Evolutionary conservation across 1,140 invertebrate genomes (phyloP), one percentile per base, ranked within the genome.

Genomic region (Pseudomyrmex gracilis): DNA sequence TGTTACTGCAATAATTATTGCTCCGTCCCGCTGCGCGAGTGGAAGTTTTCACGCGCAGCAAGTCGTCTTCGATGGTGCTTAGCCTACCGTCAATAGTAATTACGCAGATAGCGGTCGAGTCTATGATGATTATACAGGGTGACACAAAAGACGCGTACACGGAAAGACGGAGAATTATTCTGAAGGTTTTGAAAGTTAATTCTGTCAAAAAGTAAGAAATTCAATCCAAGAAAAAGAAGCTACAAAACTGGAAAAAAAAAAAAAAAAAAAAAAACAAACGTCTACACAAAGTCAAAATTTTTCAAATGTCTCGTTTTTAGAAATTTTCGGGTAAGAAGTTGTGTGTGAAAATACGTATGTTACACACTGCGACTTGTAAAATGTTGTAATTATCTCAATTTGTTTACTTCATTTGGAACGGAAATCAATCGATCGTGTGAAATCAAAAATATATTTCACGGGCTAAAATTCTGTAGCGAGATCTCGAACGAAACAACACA

Each of bases 11-110:
- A 58, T 70, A 80, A 70, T 80, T 80, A 80, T 58, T 43, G 70
- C 70, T 70, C 34, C 34, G 49, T n/a, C 2, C 10, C 15, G 9
- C 15, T 60, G 13, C 20, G 73, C 34, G 9, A 78, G 10, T 80
- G 34, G 74, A 78, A 22, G 5, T 78, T 78, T 80, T 80, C 20
- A 20, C 43, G 17, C 34, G 24, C 61, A 43, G 17, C 20, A 45
- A 53, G n/a, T 13, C 47, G 34, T 43, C 76, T 80, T 70, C 53
- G 53, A 58, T 70, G 15, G 43, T 57, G 53, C 64, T 68, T 47
- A 80, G 64, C 5, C 51, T 78, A 22, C 64, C 76, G n/a, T 70
- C 22, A 70, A 58, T 76, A 58, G 53, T 80, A 80, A 80, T 71
- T 80, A 80, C n/a, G n/a, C n/a, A 71, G 20, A 80, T 80, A 80